These are phyloP conservation scores for Oligia latruncula DNA, from an alignment of 2,888 invertebrate genomes.

Conservation along the genomic window DNA sequence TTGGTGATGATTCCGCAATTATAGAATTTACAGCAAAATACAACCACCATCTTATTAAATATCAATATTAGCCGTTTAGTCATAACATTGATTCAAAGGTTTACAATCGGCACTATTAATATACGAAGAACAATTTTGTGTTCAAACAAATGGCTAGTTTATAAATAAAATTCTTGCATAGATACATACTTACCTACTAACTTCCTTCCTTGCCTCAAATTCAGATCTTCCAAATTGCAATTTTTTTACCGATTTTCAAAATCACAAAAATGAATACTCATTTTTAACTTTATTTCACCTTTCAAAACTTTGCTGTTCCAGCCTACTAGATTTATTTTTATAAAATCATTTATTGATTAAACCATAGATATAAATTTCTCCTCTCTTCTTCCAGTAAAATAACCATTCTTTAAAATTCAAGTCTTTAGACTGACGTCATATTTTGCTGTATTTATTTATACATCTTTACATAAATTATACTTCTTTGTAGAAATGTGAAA, in stretches of 20 bases:
- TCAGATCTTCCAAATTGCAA: slow-evolving; percentile 31
- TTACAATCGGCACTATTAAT: slow-evolving; percentile 20
- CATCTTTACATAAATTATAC: background rate
- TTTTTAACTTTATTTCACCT: slow-evolving; percentile 15
- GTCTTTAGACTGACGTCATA: background rate
- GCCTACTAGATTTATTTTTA: slow-evolving; percentile 37
- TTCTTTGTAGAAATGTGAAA: background rate
- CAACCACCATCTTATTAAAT: background rate
- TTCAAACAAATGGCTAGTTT: slow-evolving; percentile 61
- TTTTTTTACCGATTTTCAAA: slow-evolving; percentile 10
- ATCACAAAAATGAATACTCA: slow-evolving; percentile 41
- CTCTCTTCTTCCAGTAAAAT: slow-evolving; percentile 31
- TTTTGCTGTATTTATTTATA: slow-evolving; percentile 6
- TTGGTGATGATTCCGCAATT: background rate
- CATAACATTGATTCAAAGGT: slow-evolving; percentile 28
- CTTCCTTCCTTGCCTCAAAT: slow-evolving; percentile 16
- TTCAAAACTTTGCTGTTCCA: slow-evolving; percentile 6
- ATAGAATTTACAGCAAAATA: background rate
- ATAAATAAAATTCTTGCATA: slow-evolving; percentile 29
- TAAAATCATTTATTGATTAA: slow-evolving; percentile 23
- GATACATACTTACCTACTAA: slow-evolving; percentile 19
- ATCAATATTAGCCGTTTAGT: background rate
- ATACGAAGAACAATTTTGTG: slow-evolving; percentile 51
- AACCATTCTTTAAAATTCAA: background rate
- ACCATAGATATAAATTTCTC: slow-evolving; percentile 24